phyloP scores from a whole-genome alignment of 2,888 invertebrate species.

The Aphidius colemani region DNA sequence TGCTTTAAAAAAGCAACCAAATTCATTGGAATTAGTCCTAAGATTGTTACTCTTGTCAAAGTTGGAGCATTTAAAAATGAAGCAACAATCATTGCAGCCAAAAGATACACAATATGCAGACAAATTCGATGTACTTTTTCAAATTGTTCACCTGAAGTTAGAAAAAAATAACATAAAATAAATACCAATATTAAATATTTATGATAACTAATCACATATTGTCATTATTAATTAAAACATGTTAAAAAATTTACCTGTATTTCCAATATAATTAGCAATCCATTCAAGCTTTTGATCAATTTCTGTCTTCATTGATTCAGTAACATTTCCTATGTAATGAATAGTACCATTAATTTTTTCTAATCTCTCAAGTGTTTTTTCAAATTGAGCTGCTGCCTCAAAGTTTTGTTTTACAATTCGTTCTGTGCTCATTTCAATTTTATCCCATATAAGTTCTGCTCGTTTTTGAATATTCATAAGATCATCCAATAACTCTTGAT shows the following conservation, averaged over 20 bases:
- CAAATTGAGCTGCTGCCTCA: slow-evolving; percentile 61
- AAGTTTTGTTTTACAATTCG: slow-evolving; percentile 61
- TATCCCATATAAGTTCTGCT: slow-evolving; percentile 63
- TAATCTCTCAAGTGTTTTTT: slow-evolving; percentile 62
- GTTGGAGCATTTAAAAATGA: slow-evolving; percentile 55
- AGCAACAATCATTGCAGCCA: slow-evolving; percentile 54
- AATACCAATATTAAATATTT: background rate
- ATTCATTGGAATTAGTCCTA: slow-evolving; percentile 54
- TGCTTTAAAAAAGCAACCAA: slow-evolving; percentile 51
- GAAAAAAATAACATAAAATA: slow-evolving; percentile 21
- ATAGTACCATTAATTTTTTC: slow-evolving; percentile 64
- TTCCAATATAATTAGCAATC: slow-evolving; percentile 53
- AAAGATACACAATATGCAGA: slow-evolving; percentile 49
- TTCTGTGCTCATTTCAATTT: slow-evolving; percentile 60
- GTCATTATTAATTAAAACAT: slow-evolving; percentile 6
- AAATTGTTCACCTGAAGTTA: slow-evolving; percentile 49
- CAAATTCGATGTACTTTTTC: slow-evolving; percentile 46
- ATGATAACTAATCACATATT: background rate
- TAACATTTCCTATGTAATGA: slow-evolving; percentile 52
- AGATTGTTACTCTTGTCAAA: slow-evolving; percentile 50
- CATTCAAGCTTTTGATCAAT: slow-evolving; percentile 55
- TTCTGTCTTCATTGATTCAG: slow-evolving; percentile 49
- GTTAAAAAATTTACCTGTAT: slow-evolving; percentile 44
- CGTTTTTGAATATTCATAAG: slow-evolving; percentile 64
- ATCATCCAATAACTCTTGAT: slow-evolving; percentile 64